phyloP scores from a whole-genome alignment of 2,797 vertebrate species.

The Myripristis jacobus region DNA sequence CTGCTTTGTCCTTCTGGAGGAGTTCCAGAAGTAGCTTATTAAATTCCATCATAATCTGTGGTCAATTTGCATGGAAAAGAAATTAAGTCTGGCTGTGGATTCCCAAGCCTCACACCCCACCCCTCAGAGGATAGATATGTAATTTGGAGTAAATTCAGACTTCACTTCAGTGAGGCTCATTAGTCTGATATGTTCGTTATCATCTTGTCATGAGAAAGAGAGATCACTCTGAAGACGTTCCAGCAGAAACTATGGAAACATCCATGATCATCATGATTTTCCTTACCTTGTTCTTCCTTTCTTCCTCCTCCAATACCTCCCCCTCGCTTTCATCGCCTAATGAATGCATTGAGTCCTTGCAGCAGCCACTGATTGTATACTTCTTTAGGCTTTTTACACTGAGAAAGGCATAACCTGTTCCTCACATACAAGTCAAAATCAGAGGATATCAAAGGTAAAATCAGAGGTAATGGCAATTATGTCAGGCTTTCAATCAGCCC shows the following conservation, averaged over 20 bases:
- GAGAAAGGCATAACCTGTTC: neutral
- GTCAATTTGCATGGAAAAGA: constrained; percentile 73
- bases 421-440: too few relatives aligned
- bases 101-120: constrained; percentile 36
- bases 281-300: neutral
- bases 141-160: constrained; percentile 47
- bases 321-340: neutral
- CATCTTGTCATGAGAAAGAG: constrained; percentile 40
- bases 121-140: constrained; percentile 47
- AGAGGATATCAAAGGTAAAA: too few relatives aligned
- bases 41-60: constrained; percentile 60
- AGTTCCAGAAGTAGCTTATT: constrained; percentile 48
- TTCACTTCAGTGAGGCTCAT: constrained; percentile 54
- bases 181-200: constrained; percentile 49
- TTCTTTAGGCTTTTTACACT: neutral
- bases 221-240: constrained; percentile 4
- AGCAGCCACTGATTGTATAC: neutral
- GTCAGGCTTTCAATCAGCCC: constrained; percentile 8
- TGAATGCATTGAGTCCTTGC: neutral
- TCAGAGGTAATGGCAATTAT: neutral
- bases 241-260: constrained; percentile 1
- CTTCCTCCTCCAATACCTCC: neutral
- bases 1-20: constrained; percentile 38
- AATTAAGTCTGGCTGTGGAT: constrained; percentile 56
- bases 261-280: neutral